Evolutionary conservation across 2,888 invertebrate genomes (phyloP).

Genomic region (Gymnosoma rotundatum): DNA sequence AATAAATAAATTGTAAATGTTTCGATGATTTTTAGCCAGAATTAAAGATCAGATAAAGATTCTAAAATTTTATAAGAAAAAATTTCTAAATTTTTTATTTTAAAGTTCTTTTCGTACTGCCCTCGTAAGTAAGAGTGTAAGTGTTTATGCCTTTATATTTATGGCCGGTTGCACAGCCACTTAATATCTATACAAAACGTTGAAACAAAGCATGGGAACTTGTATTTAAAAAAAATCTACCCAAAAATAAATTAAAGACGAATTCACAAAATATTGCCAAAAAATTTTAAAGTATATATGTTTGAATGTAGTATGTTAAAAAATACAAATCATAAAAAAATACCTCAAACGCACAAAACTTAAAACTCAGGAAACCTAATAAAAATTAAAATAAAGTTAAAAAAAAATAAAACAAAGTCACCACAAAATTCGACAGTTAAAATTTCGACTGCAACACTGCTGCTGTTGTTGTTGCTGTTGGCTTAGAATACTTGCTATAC

Average conservation of each 20-base stretch:
- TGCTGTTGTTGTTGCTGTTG: background rate
- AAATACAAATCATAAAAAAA: conserved; percentile 41
- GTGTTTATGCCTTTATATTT: conserved; percentile 10
- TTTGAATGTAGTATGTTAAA: too few species aligned
- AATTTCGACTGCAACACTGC: conserved; percentile 26
- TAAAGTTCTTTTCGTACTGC: background rate
- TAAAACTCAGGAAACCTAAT: conserved; percentile 65
- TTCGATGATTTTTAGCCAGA: too few species aligned
- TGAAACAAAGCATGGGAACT: conserved; percentile 64
- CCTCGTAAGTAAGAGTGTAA: conserved; percentile 1
- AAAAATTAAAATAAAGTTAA: conserved; percentile 53
- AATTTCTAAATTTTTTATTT: background rate
- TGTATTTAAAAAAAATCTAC: conserved; percentile 49
- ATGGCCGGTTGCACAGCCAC: conserved; percentile 53
- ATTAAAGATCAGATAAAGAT: too few species aligned
- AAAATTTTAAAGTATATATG: conserved; percentile 18
- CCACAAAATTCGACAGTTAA: conserved; percentile 70
- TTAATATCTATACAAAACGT: conserved; percentile 59
- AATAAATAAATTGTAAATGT: too few species aligned
- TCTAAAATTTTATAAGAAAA: too few species aligned
- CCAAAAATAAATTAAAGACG: conserved; percentile 16
- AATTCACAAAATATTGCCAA: conserved; percentile 51
- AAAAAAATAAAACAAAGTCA: conserved; percentile 64
- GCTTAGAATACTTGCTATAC: conserved; percentile 9
- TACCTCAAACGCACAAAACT: conserved; percentile 40